Percentiles rank a stretch among this genome's conserved stretches.
phyloP scores from a whole-genome alignment of 1,140 invertebrate genomes.

The Hyles vespertilio region DNA sequence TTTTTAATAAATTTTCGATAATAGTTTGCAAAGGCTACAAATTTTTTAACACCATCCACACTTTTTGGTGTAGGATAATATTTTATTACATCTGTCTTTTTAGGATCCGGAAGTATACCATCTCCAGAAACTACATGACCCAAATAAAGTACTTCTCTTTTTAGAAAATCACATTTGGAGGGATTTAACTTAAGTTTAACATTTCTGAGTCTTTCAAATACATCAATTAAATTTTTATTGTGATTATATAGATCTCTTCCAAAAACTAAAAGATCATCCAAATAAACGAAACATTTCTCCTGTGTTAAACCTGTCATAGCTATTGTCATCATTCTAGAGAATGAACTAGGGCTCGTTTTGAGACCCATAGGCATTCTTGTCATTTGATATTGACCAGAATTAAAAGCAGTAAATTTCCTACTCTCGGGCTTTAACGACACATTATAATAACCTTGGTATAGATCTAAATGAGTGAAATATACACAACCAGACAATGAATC shows the following conservation, averaged over 20 bases:
- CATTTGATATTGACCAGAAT: slow-evolving; percentile 25
- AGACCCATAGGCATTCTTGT: slow-evolving; percentile 24
- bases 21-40: slow-evolving; percentile 64
- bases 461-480: slow-evolving; percentile 25
- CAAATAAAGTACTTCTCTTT: slow-evolving; percentile 52
- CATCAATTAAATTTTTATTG: slow-evolving; percentile 50
- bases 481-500: slow-evolving; percentile 22
- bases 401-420: slow-evolving; percentile 24
- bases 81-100: slow-evolving; percentile 50
- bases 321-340: slow-evolving; percentile 22
- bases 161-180: slow-evolving; percentile 51
- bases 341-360: slow-evolving; percentile 25
- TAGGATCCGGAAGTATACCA: slow-evolving; percentile 57
- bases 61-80: slow-evolving; percentile 55
- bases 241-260: slow-evolving; percentile 27
- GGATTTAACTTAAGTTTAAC: slow-evolving; percentile 57
- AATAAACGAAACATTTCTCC: slow-evolving; percentile 46
- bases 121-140: slow-evolving; percentile 45
- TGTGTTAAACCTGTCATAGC: slow-evolving; percentile 24
- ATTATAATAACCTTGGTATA: neutral
- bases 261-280: slow-evolving; percentile 38
- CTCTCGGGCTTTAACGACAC: slow-evolving; percentile 12
- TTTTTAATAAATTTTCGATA: slow-evolving; percentile 38
- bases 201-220: slow-evolving; percentile 49
- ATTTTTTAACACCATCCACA: slow-evolving; percentile 51